Conservation (phyloP, 2,888 invertebrate species). For the Clistopyga incitator region DNA sequence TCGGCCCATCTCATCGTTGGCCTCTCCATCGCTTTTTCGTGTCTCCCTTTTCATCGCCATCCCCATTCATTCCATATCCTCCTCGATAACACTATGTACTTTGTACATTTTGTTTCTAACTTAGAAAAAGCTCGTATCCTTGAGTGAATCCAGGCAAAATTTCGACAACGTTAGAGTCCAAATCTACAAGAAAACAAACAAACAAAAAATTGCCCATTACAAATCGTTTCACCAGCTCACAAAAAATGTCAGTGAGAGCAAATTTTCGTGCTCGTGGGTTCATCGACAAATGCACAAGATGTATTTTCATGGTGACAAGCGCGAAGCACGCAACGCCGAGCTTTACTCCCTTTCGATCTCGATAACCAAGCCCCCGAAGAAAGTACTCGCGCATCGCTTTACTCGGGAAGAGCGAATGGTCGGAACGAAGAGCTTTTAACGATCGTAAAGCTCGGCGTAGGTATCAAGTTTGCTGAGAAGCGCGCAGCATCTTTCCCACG, state of each 20-base stretch:
- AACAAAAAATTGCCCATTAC: too few species aligned
- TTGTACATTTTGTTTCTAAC: not conserved
- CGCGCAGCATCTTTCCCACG: constrained; percentile 40
- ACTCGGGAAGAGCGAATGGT: not conserved
- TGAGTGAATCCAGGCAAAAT: too few species aligned
- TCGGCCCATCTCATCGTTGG: not conserved
- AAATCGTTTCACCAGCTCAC: too few species aligned
- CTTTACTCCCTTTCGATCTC: not conserved
- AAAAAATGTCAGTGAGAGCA: too few species aligned
- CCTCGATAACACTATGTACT: too few species aligned
- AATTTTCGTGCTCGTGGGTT: not conserved
- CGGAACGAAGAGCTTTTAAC: constrained; percentile 25
- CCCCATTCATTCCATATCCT: constrained; percentile 8
- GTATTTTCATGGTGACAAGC: not conserved
- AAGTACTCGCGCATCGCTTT: constrained; percentile 11
- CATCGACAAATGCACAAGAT: not conserved
- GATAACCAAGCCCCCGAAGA: not conserved
- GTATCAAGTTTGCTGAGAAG: constrained; percentile 23
- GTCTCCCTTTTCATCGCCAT: constrained; percentile 18
- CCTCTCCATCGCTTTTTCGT: not conserved
- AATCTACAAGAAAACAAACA: too few species aligned
- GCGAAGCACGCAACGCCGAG: constrained; percentile 5
- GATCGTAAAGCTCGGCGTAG: constrained; percentile 41
- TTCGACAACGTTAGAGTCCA: too few species aligned
- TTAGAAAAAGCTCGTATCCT: too few species aligned